Base-by-base conservation (phyloP, 2,797 vertebrate genomes). In the Lemur catta region DNA sequence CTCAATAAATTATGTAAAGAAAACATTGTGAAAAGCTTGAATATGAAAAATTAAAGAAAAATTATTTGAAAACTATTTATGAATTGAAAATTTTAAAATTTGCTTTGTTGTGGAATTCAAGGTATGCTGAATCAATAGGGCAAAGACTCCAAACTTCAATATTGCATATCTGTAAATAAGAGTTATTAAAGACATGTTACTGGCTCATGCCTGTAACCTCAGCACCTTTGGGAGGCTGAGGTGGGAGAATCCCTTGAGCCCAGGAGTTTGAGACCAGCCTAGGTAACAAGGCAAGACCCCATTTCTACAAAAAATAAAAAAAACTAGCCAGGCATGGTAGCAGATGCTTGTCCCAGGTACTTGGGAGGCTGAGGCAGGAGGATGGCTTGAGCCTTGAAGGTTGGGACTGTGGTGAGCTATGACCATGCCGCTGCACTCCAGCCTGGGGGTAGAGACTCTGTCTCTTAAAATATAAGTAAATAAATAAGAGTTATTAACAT, bases 21-120 rank as follows among this genome's bases (percentile, higher is more conserved):
- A 35, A 26, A 75, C 9, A 61, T 33, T 78, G 12, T 41, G 24
- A 94, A 97, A 41, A 48, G 5, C 33, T 50, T 79, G 5, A 79
- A 81, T 46, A 84, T 6, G 57, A 65, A 38, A 69, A 14, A 55
- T 10, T 4, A 43, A 76, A 92, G n/a, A 38, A 17, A 79, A 82
- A 72, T 95, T 95, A 89, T 74, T 94, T 67, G 50, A 85, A 92
- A 93, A 91, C 69, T 24, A 88, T 30, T 8, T 26, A 6, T 89
- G n/a, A 78, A 33, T 46, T 88, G 13, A 15, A 55, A 84, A 76
- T 95, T 82, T 89, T 55, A 41, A 50, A 85, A 52, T 59, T 86
- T 86, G 11, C 15, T 92, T 90, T 85, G 28, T 12, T 92, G 41
- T 79, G 14, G 30, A 78, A 91, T 96, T 81, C 24, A 28, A 7